A percentile compares a stretch with the other conserved stretches of the same genome.
Conservation (phyloP, 2,888 invertebrate species). For the Hirtodrosophila histrioides region DNA sequence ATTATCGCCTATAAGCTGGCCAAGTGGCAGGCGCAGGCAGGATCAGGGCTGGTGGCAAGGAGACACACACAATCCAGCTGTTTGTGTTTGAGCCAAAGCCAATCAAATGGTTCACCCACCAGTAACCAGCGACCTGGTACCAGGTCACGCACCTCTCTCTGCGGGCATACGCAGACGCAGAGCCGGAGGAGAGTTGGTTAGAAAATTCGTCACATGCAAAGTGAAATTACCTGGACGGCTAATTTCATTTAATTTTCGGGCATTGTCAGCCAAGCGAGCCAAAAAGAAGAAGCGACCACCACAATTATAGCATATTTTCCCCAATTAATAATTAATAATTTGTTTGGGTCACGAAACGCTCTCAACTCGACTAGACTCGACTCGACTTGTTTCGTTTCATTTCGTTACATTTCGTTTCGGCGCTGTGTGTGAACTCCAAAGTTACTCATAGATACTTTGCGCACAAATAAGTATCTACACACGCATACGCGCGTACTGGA, state of each 20-base stretch:
- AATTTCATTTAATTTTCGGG: slow-evolving; percentile 82
- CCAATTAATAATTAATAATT: slow-evolving; percentile 83
- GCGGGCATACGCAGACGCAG: too few relatives aligned
- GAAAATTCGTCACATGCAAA: slow-evolving; percentile 74
- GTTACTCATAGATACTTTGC: slow-evolving; percentile 55
- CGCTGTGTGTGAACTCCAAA: slow-evolving; percentile 53
- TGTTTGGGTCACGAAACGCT: slow-evolving; percentile 81
- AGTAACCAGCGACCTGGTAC: slow-evolving; percentile 32
- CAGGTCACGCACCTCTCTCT: slow-evolving; percentile 43
- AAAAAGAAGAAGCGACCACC: slow-evolving; percentile 66
- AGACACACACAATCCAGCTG: slow-evolving; percentile 70
- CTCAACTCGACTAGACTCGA: slow-evolving; percentile 12
- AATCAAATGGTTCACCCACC: slow-evolving; percentile 81
- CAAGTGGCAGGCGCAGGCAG: slow-evolving; percentile 4
- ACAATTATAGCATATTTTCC: slow-evolving; percentile 81
- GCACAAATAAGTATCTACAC: slow-evolving; percentile 12
- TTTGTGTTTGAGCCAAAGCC: slow-evolving; percentile 57
- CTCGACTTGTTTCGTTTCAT: slow-evolving; percentile 33
- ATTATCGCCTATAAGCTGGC: slow-evolving; percentile 63
- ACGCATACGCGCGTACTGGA: slow-evolving; percentile 27
- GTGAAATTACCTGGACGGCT: slow-evolving; percentile 74
- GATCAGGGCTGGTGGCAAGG: slow-evolving; percentile 11
- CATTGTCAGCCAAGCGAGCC: slow-evolving; percentile 57
- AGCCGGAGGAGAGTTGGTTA: slow-evolving; percentile 1
- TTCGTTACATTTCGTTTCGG: slow-evolving; percentile 23